A percentile compares a stretch with the other conserved stretches of the same genome.
phyloP scores from a whole-genome alignment of 2,113 vertebrate species.

The Rhinoptilus africanus region DNA sequence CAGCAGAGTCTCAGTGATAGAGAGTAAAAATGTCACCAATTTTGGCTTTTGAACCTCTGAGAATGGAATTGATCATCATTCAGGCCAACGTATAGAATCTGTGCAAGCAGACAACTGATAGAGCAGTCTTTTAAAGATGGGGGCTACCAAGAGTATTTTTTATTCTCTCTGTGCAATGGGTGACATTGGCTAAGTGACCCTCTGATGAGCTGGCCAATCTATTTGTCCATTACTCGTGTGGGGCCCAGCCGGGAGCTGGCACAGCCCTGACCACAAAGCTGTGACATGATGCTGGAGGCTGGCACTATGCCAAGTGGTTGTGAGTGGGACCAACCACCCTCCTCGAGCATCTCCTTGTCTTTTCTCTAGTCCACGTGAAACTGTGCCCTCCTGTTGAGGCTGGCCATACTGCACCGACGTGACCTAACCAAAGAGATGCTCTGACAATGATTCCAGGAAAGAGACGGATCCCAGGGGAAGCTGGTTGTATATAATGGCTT shows the following conservation, averaged over 20 bases:
- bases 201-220: background rate
- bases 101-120: background rate
- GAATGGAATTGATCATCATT: background rate
- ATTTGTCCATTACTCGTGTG: background rate
- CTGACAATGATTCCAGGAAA: constrained; percentile 50
- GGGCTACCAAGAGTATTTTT: background rate
- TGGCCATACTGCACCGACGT: background rate
- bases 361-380: background rate
- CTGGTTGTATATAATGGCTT: background rate
- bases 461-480: constrained; percentile 7
- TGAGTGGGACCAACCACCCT: background rate
- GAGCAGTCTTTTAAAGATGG: background rate
- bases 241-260: background rate
- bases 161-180: background rate
- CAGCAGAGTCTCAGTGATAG: background rate
- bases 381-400: background rate
- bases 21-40: background rate
- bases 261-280: background rate
- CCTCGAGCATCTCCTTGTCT: background rate
- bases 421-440: background rate
- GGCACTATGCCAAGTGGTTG: background rate
- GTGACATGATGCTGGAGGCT: background rate
- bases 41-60: background rate
- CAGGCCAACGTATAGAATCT: background rate
- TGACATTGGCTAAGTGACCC: background rate